Base-by-base conservation (phyloP, 2,797 vertebrate species). In the Schizopygopsis malacanthus region DNA sequence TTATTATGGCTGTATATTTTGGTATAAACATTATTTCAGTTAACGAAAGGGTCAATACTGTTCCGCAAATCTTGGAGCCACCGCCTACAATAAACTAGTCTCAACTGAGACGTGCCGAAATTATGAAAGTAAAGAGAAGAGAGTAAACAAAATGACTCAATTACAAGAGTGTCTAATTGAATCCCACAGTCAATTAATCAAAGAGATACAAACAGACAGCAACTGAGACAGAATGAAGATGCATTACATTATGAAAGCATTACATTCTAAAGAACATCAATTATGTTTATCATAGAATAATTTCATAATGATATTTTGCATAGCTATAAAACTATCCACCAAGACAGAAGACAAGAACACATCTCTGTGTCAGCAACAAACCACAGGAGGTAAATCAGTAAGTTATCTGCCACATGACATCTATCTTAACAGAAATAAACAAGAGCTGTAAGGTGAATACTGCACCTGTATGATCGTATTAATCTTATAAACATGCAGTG, bases 81-180 rank as follows among this genome's bases (percentile, higher is more conserved):
- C 0, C 50, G 7, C 13, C 37, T 43, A 47, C 78, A 33, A 6
- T 11, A 25, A 79, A 79, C 59, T 47, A 79, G 15, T 65, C 59
- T 79, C 61, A 47, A 81, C 33, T 87, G 82, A 69, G 87, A 70
- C 65, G 39, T 75, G 78, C 63, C 73, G 88, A 85, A 78, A 63
- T 92, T 90, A 90, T 88, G 25, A 90, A 92, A 92, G 90, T 92
- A 79, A 83, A 89, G 83, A 89, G 77, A 88, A 84, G n/a, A 63
- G 52, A 82, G 65, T 45, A 71, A 85, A 81, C 88, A 90, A 91
- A 92, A 89, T 63, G 82, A 89, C 90, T 93, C 86, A 91, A 90
- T 94, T 93, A 93, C 80, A 88, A 90, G 7, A 0, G 65, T 82
- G 84, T 89, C 90, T 93, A 93, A 93, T 90, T 92, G n/a, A 92